A percentile compares a stretch with the other conserved stretches of the same genome.
These are phyloP conservation scores for Scalopus aquaticus DNA, from an alignment of 2,113 vertebrate genomes.

Conservation along the genomic window DNA sequence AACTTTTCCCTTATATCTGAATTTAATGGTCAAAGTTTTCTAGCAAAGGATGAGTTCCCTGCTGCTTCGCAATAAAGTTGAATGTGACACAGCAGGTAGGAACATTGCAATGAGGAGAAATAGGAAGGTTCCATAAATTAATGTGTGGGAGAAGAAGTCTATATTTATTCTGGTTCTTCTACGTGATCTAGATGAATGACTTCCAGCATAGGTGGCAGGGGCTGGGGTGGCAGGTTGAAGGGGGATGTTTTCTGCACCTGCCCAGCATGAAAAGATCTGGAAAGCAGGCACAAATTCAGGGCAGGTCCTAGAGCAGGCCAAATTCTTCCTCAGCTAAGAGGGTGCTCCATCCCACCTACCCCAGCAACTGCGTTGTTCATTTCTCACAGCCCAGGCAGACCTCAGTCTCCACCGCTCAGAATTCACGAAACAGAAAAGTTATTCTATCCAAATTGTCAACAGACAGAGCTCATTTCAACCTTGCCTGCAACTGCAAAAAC, in stretches of 20 bases:
- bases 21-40: conserved; percentile 53
- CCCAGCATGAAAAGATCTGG: background rate
- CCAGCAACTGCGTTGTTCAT: background rate
- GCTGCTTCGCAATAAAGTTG: conserved; percentile 58
- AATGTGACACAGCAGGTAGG: background rate
- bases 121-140: conserved; percentile 4
- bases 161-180: conserved; percentile 8
- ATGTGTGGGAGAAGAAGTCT: conserved; percentile 17
- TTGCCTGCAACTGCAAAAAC: conserved; percentile 42
- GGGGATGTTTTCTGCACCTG: background rate
- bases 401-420: background rate
- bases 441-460: conserved; percentile 54
- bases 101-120: background rate
- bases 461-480: conserved; percentile 62
- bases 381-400: conserved; percentile 29
- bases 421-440: conserved; percentile 61
- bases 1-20: conserved; percentile 10
- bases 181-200: conserved; percentile 19
- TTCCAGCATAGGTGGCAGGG: background rate
- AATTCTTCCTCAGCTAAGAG: background rate
- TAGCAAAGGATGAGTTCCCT: conserved; percentile 37
- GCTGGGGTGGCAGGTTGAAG: background rate
- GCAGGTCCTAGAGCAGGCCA: background rate
- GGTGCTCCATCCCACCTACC: background rate
- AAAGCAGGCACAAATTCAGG: background rate